Percentiles rank a stretch among this genome's conserved stretches.
phyloP scores from a whole-genome alignment of 2,797 vertebrate genomes.

The Leucoraja ocellata region DNA sequence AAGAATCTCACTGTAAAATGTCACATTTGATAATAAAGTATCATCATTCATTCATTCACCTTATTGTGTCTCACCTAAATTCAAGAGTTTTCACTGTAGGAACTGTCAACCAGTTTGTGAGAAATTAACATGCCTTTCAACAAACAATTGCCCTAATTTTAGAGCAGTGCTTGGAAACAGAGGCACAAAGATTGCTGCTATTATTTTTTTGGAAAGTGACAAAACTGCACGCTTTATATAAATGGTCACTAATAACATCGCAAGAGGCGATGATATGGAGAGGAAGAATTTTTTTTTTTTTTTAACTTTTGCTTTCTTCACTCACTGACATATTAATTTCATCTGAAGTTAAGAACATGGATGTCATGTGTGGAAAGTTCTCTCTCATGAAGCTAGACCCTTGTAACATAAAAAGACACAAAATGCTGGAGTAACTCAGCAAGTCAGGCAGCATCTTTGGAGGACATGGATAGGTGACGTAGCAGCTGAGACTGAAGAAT shows the following conservation, averaged over 20 bases:
- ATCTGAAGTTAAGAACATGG: neutral
- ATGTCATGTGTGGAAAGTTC: neutral
- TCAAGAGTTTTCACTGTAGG: too few relatives aligned
- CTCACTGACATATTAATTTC: neutral
- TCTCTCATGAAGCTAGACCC: neutral
- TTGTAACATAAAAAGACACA: neutral
- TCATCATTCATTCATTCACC: too few relatives aligned
- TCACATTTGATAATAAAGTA: too few relatives aligned
- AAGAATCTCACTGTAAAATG: too few relatives aligned
- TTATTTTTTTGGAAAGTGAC: neutral
- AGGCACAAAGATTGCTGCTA: neutral
- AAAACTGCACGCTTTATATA: neutral
- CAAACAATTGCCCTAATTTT: neutral
- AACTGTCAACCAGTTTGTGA: neutral
- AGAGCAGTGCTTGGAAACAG: neutral
- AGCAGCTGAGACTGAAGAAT: too few relatives aligned
- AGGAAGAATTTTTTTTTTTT: neutral
- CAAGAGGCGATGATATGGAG: neutral
- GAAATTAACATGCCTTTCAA: neutral
- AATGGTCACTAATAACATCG: neutral
- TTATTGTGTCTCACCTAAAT: too few relatives aligned
- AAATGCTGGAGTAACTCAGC: too few relatives aligned
- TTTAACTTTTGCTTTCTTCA: neutral
- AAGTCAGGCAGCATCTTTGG: too few relatives aligned
- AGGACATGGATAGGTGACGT: too few relatives aligned